phyloP scores from a whole-genome alignment of 2,797 vertebrate genomes.

The Erpetoichthys calabaricus region DNA sequence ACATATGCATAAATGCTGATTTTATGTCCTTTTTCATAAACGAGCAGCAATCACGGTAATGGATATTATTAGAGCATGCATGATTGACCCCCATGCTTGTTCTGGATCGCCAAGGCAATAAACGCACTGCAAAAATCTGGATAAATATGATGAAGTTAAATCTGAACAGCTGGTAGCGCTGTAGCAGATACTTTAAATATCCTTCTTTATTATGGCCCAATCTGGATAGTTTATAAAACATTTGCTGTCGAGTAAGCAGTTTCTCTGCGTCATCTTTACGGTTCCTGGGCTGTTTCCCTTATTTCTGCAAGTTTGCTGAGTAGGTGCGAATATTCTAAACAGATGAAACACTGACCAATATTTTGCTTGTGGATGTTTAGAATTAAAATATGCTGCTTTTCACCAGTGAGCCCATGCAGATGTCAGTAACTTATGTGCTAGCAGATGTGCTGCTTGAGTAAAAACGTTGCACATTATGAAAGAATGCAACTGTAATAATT shows the following conservation, averaged over 20 bases:
- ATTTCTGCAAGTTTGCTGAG: not conserved
- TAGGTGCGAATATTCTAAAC: constrained; percentile 1
- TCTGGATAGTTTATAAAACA: not conserved
- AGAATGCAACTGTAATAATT: too few relatives aligned
- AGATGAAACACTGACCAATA: not conserved
- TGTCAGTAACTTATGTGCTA: not conserved
- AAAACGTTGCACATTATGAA: too few relatives aligned
- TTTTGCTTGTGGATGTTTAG: not conserved
- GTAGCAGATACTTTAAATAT: constrained; percentile 3
- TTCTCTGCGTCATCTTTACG: not conserved
- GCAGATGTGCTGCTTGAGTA: too few relatives aligned
- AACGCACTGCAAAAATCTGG: too few relatives aligned
- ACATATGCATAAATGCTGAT: too few relatives aligned
- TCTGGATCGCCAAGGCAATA: too few relatives aligned
- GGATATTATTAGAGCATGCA: too few relatives aligned
- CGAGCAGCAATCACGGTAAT: too few relatives aligned
- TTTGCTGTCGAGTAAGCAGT: too few relatives aligned
- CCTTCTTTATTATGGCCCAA: not conserved
- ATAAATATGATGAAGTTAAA: not conserved
- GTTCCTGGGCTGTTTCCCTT: not conserved
- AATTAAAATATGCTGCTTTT: not conserved
- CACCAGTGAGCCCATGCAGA: not conserved
- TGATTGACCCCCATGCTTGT: too few relatives aligned
- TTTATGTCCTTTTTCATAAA: too few relatives aligned
- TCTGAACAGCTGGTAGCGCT: not conserved